Base-by-base conservation (phyloP, 2,113 vertebrate species). In the Gnathochromis pfefferi region DNA sequence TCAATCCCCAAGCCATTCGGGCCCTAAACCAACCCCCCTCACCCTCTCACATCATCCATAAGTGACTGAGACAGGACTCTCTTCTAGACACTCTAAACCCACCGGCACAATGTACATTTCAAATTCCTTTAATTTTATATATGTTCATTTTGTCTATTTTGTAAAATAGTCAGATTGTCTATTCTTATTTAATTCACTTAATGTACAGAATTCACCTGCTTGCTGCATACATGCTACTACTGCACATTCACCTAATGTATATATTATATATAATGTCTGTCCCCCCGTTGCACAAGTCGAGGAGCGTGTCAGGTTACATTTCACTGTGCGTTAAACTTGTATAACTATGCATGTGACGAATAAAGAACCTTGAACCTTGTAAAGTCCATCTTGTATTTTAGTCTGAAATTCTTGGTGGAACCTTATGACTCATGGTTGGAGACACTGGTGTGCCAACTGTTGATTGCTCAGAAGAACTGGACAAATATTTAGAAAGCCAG, bases 401-500 rank as follows among this genome's bases (percentile, higher is more conserved):
- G 19, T 57, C 16, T 40, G 49, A 75, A 82, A 31, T 26, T 78
- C 54, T 60, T 80, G 16, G 4, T 40, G 81, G 33, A 92, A 65
- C 51, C 33, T 54, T 14, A 12, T 85, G 51, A 81, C 17, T 88
- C 68, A 58, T 31, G 33, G 51, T 35, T 83, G 17, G 28, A 83
- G 45, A 88, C 26, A 1, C 2, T 54, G 63, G 78, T 31, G 85
- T 86, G 14, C 78, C 21, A 45, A 65, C 82, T 81, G 82, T 82
- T 87, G 57, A 80, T 85, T 7, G 12, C 87, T 84, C 78, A 9
- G 51, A 89, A 88, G 9, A 85, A 89, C 42, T 65, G 38, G 49
- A 84, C 84, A 85, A 93, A 93, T 89, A 88, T 93, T 92, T 87
- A 54, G 55, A 91, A 65, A 90, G 86, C 82, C 6, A 31, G 40